Conservation (phyloP, 2,888 invertebrate species). For the Aproaerema taeniolella region DNA sequence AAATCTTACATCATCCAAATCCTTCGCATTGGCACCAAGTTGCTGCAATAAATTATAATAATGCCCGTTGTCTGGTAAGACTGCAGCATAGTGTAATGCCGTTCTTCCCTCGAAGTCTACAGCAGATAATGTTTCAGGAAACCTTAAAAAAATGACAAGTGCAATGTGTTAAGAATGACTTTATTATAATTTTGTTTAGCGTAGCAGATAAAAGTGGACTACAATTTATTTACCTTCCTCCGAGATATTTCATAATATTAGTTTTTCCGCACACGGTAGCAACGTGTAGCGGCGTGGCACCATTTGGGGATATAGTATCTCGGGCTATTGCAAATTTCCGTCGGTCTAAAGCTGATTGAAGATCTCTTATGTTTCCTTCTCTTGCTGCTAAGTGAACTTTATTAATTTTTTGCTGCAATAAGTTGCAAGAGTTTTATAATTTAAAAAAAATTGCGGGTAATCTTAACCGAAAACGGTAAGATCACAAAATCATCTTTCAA, state of each 20-base stretch:
- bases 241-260: constrained; percentile 83
- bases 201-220: background rate
- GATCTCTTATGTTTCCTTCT: constrained; percentile 88
- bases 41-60: constrained; percentile 91
- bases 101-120: constrained; percentile 89
- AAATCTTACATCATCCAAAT: constrained; percentile 87
- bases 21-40: constrained; percentile 89
- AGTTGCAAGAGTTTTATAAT: background rate
- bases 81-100: constrained; percentile 93
- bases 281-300: constrained; percentile 91
- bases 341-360: constrained; percentile 91
- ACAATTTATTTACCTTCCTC: constrained; percentile 60
- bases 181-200: background rate
- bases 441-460: too few species aligned
- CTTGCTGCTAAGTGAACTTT: constrained; percentile 91
- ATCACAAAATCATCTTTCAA: too few species aligned
- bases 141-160: constrained; percentile 63
- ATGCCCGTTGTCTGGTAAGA: constrained; percentile 90
- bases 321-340: constrained; percentile 94
- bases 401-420: constrained; percentile 88
- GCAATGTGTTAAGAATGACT: too few species aligned
- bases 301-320: constrained; percentile 88
- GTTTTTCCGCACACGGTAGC: constrained; percentile 91
- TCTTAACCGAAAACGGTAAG: too few species aligned
- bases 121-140: constrained; percentile 91